Conservation (phyloP, 1,140 invertebrate species). For the Leptonema lineaticorne region DNA sequence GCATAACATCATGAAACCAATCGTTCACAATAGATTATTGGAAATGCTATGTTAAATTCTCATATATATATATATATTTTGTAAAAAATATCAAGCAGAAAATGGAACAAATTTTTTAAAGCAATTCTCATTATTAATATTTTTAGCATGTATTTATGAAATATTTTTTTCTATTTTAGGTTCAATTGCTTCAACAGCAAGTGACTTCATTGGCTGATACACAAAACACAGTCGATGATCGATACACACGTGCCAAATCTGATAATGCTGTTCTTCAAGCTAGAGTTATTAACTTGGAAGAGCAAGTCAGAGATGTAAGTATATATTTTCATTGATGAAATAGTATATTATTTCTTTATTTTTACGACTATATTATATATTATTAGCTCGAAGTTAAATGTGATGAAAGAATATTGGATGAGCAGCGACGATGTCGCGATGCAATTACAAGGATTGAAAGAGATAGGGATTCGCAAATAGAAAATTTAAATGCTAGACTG, state of each 20-base stretch:
- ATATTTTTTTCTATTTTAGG: too few relatives aligned
- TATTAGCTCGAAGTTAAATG: conserved; percentile 72
- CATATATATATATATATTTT: too few relatives aligned
- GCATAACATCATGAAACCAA: too few relatives aligned
- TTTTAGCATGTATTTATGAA: too few relatives aligned
- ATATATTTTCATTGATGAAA: background rate
- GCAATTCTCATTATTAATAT: too few relatives aligned
- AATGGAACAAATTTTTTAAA: too few relatives aligned
- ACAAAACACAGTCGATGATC: conserved; percentile 80
- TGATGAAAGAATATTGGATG: conserved; percentile 81
- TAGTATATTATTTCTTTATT: background rate
- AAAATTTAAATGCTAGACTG: conserved; percentile 81
- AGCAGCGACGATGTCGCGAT: conserved; percentile 82
- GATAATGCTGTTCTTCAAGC: conserved; percentile 89
- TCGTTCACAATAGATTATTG: too few relatives aligned
- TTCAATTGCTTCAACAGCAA: conserved; percentile 88
- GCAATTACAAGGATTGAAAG: conserved; percentile 76
- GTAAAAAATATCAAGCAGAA: too few relatives aligned
- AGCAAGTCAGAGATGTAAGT: conserved; percentile 81
- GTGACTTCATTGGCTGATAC: conserved; percentile 83
- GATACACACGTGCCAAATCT: conserved; percentile 82
- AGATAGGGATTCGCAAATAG: conserved; percentile 82
- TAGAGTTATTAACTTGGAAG: conserved; percentile 87
- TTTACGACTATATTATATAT: background rate
- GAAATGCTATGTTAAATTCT: too few relatives aligned